Percentiles rank a stretch among this genome's conserved stretches.
These are phyloP conservation scores for Agrochola litura DNA, from an alignment of 2,888 invertebrate species.

Conservation along the genomic window DNA sequence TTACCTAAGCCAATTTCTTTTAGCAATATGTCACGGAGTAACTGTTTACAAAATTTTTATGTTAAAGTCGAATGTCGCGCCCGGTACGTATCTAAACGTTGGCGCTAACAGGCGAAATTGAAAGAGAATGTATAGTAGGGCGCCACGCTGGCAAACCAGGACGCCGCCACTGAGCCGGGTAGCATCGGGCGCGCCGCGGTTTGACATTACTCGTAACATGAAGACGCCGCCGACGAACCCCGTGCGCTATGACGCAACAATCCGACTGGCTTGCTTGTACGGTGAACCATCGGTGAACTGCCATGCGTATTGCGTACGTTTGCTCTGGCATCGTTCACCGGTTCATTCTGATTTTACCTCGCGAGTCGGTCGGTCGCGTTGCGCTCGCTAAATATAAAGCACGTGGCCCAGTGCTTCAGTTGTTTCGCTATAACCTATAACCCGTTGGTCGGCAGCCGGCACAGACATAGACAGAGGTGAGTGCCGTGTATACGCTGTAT, in stretches of 20 bases:
- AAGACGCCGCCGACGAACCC: conserved; percentile 40
- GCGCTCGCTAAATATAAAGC: conserved; percentile 78
- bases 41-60: conserved; percentile 42
- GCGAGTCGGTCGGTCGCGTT: conserved; percentile 77
- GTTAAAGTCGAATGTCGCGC: conserved; percentile 33
- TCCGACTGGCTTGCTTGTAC: conserved; percentile 72
- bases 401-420: conserved; percentile 83
- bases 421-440: conserved; percentile 79
- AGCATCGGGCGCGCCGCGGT: conserved; percentile 7
- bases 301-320: conserved; percentile 68
- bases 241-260: conserved; percentile 75
- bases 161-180: conserved; percentile 44
- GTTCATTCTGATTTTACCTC: conserved; percentile 84
- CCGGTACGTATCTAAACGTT: conserved; percentile 19
- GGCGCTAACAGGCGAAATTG: conserved; percentile 39
- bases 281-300: conserved; percentile 46
- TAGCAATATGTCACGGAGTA: conserved; percentile 35
- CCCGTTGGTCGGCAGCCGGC: conserved; percentile 54
- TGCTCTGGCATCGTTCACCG: conserved; percentile 61
- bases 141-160: conserved; percentile 15
- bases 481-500: conserved; percentile 46
- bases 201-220: conserved; percentile 36
- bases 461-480: conserved; percentile 58
- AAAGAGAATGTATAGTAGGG: conserved; percentile 26
- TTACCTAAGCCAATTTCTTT: conserved; percentile 31